A percentile compares a stretch with the other conserved stretches of the same genome.
Conservation (phyloP, 2,888 invertebrate species). For the Drosophila paramelanica region DNA sequence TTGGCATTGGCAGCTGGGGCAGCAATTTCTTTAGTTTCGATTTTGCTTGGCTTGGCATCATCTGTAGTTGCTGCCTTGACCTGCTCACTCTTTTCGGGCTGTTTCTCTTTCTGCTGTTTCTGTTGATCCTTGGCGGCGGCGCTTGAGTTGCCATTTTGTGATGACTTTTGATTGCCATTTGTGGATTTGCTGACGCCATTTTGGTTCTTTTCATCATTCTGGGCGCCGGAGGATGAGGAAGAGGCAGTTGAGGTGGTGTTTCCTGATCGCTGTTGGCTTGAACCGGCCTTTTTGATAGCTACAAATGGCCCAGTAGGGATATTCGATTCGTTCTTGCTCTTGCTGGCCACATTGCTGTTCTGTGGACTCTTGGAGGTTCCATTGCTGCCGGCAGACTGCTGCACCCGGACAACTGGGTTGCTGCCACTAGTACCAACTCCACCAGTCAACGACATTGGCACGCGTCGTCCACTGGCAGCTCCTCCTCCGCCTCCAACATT, state of each 20-base stretch:
- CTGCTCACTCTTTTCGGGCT: slow-evolving; percentile 31
- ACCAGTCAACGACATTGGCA: slow-evolving; percentile 54
- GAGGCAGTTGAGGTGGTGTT: slow-evolving; percentile 10
- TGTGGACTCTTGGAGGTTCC: slow-evolving; percentile 68
- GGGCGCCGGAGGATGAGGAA: slow-evolving; percentile 31
- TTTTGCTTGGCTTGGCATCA: slow-evolving; percentile 19
- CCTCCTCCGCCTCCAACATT: slow-evolving; percentile 52
- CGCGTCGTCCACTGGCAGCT: slow-evolving; percentile 57
- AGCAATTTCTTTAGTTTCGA: slow-evolving; percentile 42
- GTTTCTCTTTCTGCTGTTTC: slow-evolving; percentile 48
- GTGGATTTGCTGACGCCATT: slow-evolving; percentile 72
- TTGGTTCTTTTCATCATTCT: slow-evolving; percentile 73
- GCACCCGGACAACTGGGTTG: slow-evolving; percentile 46
- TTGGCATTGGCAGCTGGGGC: slow-evolving; percentile 26
- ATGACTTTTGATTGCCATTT: slow-evolving; percentile 57
- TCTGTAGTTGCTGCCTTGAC: slow-evolving; percentile 18
- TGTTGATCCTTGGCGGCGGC: slow-evolving; percentile 47
- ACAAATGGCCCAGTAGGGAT: slow-evolving; percentile 25
- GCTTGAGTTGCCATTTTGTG: slow-evolving; percentile 52
- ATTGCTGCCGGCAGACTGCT: slow-evolving; percentile 57
- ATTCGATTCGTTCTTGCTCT: slow-evolving; percentile 44
- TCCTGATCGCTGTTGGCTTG: slow-evolving; percentile 21
- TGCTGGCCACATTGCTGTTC: slow-evolving; percentile 34
- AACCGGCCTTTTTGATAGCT: slow-evolving; percentile 47
- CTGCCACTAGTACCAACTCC: slow-evolving; percentile 8